Conservation (phyloP, 1,140 invertebrate genomes). For the Atta cephalotes region DNA sequence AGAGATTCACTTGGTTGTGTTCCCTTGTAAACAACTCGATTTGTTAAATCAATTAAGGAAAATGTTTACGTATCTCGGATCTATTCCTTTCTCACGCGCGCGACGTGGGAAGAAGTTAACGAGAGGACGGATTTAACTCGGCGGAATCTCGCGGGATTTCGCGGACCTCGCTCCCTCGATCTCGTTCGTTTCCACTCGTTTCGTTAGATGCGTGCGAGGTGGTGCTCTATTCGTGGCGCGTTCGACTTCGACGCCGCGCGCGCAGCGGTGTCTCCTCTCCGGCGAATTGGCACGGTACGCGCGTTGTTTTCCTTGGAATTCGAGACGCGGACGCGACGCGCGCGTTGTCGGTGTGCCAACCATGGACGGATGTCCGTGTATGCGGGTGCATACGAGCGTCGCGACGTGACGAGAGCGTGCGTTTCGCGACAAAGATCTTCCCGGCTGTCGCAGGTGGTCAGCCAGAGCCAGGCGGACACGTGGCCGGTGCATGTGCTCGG, state of each 20-base stretch:
- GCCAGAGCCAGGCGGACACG: conserved; percentile 62
- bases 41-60: neutral
- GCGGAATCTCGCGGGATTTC: conserved; percentile 20
- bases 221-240: conserved; percentile 61
- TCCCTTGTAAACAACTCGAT: neutral
- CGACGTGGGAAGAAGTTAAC: neutral
- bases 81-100: neutral
- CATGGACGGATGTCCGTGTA: neutral
- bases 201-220: conserved; percentile 4
- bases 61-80: neutral
- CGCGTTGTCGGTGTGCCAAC: conserved; percentile 31
- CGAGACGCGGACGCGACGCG: conserved; percentile 61
- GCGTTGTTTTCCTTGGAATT: conserved; percentile 74
- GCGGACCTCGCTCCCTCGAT: neutral
- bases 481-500: conserved; percentile 62
- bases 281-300: conserved; percentile 65
- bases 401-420: conserved; percentile 39
- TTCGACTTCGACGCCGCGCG: neutral
- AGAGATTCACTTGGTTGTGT: no score
- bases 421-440: conserved; percentile 70
- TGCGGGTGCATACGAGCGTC: conserved; percentile 6
- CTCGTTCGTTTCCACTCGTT: neutral
- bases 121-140: conserved; percentile 23
- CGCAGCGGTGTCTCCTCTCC: conserved; percentile 51
- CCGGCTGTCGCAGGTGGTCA: conserved; percentile 68